Percentiles rank a stretch among this genome's conserved stretches.
phyloP scores from a whole-genome alignment of 2,888 invertebrate genomes.

The Luperina testacea region DNA sequence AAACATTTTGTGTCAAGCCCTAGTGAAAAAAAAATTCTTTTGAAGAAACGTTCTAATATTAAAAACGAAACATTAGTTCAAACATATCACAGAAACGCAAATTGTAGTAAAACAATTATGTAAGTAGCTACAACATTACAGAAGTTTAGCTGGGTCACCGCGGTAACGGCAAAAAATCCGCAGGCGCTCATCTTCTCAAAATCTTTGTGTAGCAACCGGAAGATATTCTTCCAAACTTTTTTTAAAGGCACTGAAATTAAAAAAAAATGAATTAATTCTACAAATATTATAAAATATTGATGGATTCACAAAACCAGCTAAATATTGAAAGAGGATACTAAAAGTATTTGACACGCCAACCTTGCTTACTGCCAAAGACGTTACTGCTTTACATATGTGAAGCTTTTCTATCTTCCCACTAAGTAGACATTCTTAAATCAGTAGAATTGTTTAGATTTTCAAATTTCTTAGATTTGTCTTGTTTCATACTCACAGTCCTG shows the following conservation, averaged over 20 bases:
- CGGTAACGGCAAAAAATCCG: conserved; percentile 42
- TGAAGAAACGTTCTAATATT: neutral
- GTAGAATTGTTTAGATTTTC: neutral
- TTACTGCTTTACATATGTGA: neutral
- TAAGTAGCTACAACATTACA: conserved; percentile 49
- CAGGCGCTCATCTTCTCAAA: conserved; percentile 44
- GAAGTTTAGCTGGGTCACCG: conserved; percentile 42
- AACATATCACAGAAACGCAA: conserved; percentile 48
- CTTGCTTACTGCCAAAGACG: neutral
- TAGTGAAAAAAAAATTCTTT: neutral
- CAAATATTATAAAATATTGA: neutral
- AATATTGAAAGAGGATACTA: neutral
- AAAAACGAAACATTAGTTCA: neutral
- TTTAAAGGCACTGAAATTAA: conserved; percentile 43
- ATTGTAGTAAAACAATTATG: conserved; percentile 54
- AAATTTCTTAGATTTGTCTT: neutral
- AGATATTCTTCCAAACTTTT: conserved; percentile 57
- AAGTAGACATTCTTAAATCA: neutral
- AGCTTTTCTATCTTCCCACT: no score
- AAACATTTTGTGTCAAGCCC: neutral
- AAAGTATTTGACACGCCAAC: neutral
- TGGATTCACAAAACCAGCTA: neutral
- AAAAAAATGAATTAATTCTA: neutral
- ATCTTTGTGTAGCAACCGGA: conserved; percentile 32
- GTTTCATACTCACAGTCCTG: conserved; percentile 45